Conservation (phyloP, 2,888 invertebrate genomes). For the Coecobrya sp. region DNA sequence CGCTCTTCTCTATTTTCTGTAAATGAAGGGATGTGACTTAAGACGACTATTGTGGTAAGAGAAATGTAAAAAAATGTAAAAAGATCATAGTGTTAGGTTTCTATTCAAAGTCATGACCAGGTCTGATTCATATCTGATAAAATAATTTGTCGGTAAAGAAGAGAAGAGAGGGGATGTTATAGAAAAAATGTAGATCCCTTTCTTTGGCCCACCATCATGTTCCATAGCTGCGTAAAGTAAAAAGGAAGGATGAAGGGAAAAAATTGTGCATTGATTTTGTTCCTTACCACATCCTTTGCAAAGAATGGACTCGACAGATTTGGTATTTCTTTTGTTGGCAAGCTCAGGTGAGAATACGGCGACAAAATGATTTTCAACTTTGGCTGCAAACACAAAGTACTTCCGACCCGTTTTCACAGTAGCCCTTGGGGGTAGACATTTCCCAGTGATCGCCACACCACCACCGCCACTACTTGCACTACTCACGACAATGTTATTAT, state of each 20-base stretch:
- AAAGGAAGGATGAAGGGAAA: background rate
- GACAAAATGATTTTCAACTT: slow-evolving; percentile 86
- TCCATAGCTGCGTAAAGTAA: background rate
- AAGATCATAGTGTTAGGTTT: slow-evolving; percentile 8
- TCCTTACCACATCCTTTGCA: slow-evolving; percentile 86
- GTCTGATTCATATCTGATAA: slow-evolving; percentile 7
- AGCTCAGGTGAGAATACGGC: slow-evolving; percentile 86
- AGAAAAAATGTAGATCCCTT: background rate
- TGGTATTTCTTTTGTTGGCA: slow-evolving; percentile 86
- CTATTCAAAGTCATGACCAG: background rate
- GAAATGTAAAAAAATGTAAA: slow-evolving; percentile 30
- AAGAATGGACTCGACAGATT: slow-evolving; percentile 85
- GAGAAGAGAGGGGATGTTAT: background rate
- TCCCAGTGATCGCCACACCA: slow-evolving; percentile 61
- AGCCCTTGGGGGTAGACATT: slow-evolving; percentile 86
- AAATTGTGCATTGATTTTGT: slow-evolving; percentile 48
- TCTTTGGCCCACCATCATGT: background rate
- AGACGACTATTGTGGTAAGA: slow-evolving; percentile 47
- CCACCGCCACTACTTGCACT: slow-evolving; percentile 65
- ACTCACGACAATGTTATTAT: slow-evolving; percentile 73
- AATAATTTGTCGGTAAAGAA: slow-evolving; percentile 13
- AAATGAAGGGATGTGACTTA: slow-evolving; percentile 64
- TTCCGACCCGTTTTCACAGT: slow-evolving; percentile 86
- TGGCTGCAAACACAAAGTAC: slow-evolving; percentile 86
- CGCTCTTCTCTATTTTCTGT: slow-evolving; percentile 2